These are phyloP conservation scores for Platycercus adscitus DNA, from an alignment of 2,113 vertebrate genomes.

Conservation along the genomic window DNA sequence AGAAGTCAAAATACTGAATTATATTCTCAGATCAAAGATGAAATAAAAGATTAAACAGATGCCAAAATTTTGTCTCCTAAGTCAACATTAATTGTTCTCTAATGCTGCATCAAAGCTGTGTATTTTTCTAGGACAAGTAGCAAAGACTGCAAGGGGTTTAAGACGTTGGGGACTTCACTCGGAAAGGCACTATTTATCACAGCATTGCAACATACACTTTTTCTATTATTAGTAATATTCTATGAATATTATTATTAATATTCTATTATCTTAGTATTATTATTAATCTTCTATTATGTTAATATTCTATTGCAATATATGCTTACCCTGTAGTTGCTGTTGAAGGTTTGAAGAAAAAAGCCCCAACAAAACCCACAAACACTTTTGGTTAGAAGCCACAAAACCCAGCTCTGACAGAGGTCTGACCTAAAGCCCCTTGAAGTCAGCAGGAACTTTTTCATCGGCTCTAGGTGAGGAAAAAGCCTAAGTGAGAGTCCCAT, in stretches of 20 bases:
- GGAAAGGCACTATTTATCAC: neutral
- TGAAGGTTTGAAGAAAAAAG: neutral
- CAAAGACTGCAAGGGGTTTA: neutral
- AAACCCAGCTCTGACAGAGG: neutral
- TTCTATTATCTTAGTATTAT: too few relatives aligned
- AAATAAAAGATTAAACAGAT: neutral
- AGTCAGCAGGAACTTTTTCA: neutral
- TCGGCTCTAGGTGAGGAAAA: neutral
- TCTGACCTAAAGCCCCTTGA: neutral
- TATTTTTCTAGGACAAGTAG: neutral
- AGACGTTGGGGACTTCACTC: accelerated
- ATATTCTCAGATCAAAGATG: neutral
- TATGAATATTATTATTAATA: too few relatives aligned
- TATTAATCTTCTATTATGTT: too few relatives aligned
- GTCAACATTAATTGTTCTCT: neutral
- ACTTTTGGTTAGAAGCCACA: neutral
- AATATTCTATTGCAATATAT: neutral
- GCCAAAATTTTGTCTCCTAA: neutral
- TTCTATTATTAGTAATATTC: too few relatives aligned
- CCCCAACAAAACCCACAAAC: neutral
- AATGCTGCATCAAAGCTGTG: neutral
- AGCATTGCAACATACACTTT: neutral
- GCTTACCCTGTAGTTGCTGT: neutral
- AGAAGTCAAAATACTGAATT: neutral
- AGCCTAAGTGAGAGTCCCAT: neutral